phyloP scores from a whole-genome alignment of 1,140 invertebrate species.

The Drosophila repletoides region DNA sequence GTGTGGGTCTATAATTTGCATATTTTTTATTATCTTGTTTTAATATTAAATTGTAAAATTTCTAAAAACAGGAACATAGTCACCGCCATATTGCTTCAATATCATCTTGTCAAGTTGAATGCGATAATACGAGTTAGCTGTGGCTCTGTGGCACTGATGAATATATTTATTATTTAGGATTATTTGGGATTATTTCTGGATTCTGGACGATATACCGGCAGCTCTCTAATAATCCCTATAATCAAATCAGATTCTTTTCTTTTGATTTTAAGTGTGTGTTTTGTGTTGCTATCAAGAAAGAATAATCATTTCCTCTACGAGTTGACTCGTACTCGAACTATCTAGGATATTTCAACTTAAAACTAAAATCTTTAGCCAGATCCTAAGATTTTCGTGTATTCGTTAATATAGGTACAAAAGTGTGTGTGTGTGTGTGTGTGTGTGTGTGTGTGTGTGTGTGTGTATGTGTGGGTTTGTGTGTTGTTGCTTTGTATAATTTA shows the following conservation, averaged over 20 bases:
- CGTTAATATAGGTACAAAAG: too few species aligned
- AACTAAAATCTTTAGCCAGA: too few species aligned
- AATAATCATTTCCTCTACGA: too few species aligned
- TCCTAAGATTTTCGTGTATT: too few species aligned
- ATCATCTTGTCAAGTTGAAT: conserved; percentile 66
- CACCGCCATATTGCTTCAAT: conserved; percentile 82
- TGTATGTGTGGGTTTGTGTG: conserved; percentile 20
- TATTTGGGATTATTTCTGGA: neutral
- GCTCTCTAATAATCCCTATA: too few species aligned
- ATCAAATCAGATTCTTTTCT: too few species aligned
- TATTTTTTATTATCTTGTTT: conserved; percentile 27
- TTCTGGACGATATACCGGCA: conserved; percentile 1
- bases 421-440: too few species aligned
- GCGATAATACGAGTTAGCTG: conserved; percentile 1
- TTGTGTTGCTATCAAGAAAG: too few species aligned
- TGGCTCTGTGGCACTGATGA: conserved; percentile 1
- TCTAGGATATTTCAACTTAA: too few species aligned
- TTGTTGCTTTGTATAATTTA: conserved; percentile 25
- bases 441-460: conserved; percentile 3
- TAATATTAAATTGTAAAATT: conserved; percentile 52
- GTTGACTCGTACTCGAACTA: too few species aligned
- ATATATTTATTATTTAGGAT: neutral
- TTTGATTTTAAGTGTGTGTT: too few species aligned
- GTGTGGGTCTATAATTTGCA: conserved; percentile 36
- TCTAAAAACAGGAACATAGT: conserved; percentile 72